Base-by-base conservation (phyloP, 2,797 vertebrate genomes). In the Enteromius argenteus region DNA sequence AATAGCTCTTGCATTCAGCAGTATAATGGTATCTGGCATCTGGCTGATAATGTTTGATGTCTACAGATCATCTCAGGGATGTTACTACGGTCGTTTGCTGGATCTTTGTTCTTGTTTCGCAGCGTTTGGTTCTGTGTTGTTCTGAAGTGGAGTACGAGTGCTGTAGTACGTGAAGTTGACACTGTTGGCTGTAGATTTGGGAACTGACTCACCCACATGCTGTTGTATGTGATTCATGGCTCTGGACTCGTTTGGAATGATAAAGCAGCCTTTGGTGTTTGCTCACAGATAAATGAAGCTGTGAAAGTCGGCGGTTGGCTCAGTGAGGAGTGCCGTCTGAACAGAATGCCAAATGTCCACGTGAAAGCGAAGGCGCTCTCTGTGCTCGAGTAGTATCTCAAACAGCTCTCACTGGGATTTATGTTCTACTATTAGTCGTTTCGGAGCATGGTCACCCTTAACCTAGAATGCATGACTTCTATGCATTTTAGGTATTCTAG, bases 181-280 rank as follows among this genome's bases (percentile, higher is more conserved):
- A 74, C 17, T 30, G 56, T 62, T 80, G 77, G 35, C 67, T 84
- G 75, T 74, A 74, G 44, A 56, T 46, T 79, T 74, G 77, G 42
- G 60, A 66, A 74, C 69, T 51, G 75, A 72, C 76, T 72, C n/a
- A 53, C 32, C 17, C 53, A 37, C 51, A 23, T 53, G 56, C 68
- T 73, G 66, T 71, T 71, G 66, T 72, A 37, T 77, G 73, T 83
- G 81, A 77, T 77, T 83, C 72, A 83, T 76, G 62, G 37, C 62
- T 69, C 46, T 1, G 73, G 44, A 51, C 53, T 62, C 13, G 53
- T 64, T 78, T 77, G 53, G 74, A 86, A 82, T 77, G 74, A 79
- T 56, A 86, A 79, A 62, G 68, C 68, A 73, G 75, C 13, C 75
- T 67, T 86, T 83, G 66, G 75, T 74, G 67, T 73, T 83, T 82